These are phyloP conservation scores for Mnemiopsis leidyi DNA, from an alignment of 37 sponge, comb jelly and placozoan species.

Conservation along the genomic window DNA sequence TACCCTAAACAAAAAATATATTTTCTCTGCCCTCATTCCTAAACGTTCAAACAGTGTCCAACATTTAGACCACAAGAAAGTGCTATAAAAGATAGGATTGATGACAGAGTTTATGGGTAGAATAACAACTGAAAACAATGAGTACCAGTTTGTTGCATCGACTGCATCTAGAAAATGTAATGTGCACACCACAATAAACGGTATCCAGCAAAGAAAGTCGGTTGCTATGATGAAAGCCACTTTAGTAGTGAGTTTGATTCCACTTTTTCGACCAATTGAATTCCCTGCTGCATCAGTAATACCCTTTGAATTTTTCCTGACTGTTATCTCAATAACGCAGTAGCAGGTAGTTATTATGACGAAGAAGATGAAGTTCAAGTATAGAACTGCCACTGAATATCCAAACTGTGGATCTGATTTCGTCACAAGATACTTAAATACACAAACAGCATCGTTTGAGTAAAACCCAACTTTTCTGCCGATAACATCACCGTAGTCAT, in stretches of 20 bases:
- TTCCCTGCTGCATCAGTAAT: background rate
- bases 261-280: background rate
- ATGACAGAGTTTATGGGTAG: background rate
- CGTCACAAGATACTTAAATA: background rate
- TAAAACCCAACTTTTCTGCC: background rate
- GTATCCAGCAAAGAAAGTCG: background rate
- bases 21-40: too few species aligned
- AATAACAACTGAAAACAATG: background rate
- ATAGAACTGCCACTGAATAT: background rate
- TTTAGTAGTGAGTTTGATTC: background rate
- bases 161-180: background rate
- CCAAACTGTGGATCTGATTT: background rate
- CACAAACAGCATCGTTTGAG: background rate
- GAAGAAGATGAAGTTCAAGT: background rate
- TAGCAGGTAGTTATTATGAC: constrained; percentile 4
- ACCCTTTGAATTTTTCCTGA: background rate
- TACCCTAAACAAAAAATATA: too few species aligned
- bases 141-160: background rate
- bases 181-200: background rate
- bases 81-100: background rate
- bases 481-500: background rate
- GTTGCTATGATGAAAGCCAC: background rate
- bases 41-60: background rate
- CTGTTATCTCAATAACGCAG: background rate
- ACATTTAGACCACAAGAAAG: background rate